A percentile compares a stretch with the other conserved stretches of the same genome.
Conservation (phyloP, 2,113 vertebrate genomes). For the Ophiodon elongatus region DNA sequence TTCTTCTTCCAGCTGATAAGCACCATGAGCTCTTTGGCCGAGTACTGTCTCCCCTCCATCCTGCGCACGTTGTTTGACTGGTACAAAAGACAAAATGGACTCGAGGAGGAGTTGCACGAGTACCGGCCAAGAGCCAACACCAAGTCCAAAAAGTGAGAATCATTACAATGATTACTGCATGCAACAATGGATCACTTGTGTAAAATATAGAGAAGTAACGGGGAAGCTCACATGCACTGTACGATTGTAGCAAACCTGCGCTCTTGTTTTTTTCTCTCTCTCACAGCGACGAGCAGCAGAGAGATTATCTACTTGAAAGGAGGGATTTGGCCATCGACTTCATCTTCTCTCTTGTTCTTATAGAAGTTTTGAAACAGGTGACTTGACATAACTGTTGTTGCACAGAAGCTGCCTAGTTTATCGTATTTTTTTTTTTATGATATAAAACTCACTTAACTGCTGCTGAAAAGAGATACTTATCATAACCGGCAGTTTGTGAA, state of each 20-base stretch:
- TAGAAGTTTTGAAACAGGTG: slow-evolving; percentile 99
- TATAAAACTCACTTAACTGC: background rate
- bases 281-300: slow-evolving; percentile 95
- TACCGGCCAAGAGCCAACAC: slow-evolving; percentile 95
- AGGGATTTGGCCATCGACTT: slow-evolving; percentile 98
- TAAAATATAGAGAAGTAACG: background rate
- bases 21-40: slow-evolving; percentile 97
- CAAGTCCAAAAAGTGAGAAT: slow-evolving; percentile 94
- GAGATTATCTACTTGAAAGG: slow-evolving; percentile 97
- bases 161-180: background rate
- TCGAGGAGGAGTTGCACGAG: slow-evolving; percentile 95
- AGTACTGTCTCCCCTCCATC: slow-evolving; percentile 97
- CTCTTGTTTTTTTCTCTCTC: slow-evolving; percentile 53
- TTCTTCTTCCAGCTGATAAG: slow-evolving; percentile 89
- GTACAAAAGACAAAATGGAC: slow-evolving; percentile 97
- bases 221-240: background rate
- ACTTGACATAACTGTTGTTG: slow-evolving; percentile 19
- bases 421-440: background rate
- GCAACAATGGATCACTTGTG: background rate
- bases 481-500: background rate
- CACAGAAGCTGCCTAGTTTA: background rate
- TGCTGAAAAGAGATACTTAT: too few relatives aligned
- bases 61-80: slow-evolving; percentile 97
- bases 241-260: slow-evolving; percentile 10
- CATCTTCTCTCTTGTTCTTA: slow-evolving; percentile 98